Evolutionary conservation across 92 coral and sea anemone species (phyloP), one percentile per base, ranked within the genome.

Genomic region (Metridium senile): DNA sequence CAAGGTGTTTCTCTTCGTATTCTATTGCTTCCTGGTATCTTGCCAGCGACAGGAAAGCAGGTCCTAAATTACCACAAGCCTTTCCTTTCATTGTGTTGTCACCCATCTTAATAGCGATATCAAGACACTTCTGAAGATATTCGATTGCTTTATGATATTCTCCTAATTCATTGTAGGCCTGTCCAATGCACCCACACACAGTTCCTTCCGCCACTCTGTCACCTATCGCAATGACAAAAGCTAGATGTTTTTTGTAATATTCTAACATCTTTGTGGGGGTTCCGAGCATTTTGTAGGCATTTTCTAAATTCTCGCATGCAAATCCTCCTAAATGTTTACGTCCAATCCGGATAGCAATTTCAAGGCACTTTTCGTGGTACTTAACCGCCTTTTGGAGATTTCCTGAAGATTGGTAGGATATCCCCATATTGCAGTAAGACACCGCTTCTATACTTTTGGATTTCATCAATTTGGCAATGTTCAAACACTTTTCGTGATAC

Each of bases 21-120:
- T 25, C 29, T 11, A 70, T 8, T 39, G 75, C 75, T 21, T 34
- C 10, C 1, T 70, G 20, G 61, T 39, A 70, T 34, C 39, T 2
- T 26, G 56, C 75, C 35, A 9, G 51, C 2, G 16, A 1, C 2
- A 1, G 59, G 26, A 6, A 70, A 1, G 58, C 75, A 70, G 26
- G 22, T 1, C 59, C 75, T 43, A 70, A n/a, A 59, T 70, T 70
- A 2, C 10, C 75, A 47, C 39, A 70, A 1, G 58, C 57, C 57
- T 16, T 27, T 49, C 75, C 75, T 49, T 70, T 59, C n/a, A 52
- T 26, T 22, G 4, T 16, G 7, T 25, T 70, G 31, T 47, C 33
- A 1, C n/a, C 33, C 1, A 43, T 11, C 21, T 47, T 27, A 6
- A 21, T 3, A 1, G 59, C 59, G 1, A 46, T 46, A 16, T 27